These are phyloP conservation scores for Andricus quercusramuli DNA, from an alignment of 2,888 invertebrate genomes.

Conservation along the genomic window DNA sequence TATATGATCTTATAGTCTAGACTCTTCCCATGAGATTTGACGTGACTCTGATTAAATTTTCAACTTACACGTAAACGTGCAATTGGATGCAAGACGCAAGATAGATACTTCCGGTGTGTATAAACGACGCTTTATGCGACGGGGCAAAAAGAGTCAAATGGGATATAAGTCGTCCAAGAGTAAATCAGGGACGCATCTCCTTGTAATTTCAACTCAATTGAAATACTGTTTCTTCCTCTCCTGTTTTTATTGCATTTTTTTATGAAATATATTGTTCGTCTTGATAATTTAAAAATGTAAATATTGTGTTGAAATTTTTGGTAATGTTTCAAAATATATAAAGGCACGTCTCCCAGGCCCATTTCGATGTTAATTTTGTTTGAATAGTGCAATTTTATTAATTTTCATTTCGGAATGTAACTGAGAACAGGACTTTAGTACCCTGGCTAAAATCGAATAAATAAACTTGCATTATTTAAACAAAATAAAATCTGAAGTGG, in stretches of 20 bases:
- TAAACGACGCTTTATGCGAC: conserved; percentile 30
- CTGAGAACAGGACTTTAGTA: too few species aligned
- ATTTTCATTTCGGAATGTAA: too few species aligned
- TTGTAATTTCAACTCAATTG: neutral
- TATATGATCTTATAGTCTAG: conserved; percentile 2
- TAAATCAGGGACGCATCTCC: conserved; percentile 32
- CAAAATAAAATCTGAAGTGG: too few species aligned
- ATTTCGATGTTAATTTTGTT: too few species aligned
- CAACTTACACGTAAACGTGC: conserved; percentile 30
- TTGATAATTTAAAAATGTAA: too few species aligned
- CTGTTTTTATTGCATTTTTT: neutral
- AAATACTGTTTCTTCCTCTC: neutral
- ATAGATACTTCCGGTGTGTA: conserved; percentile 34
- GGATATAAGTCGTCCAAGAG: conserved; percentile 10
- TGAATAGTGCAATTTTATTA: too few species aligned
- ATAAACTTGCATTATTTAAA: too few species aligned
- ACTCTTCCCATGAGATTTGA: conserved; percentile 34
- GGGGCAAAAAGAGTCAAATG: conserved; percentile 21
- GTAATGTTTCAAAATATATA: too few species aligned
- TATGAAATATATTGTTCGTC: neutral
- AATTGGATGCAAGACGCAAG: conserved; percentile 29
- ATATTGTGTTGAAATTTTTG: too few species aligned
- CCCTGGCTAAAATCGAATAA: too few species aligned
- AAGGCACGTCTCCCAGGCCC: too few species aligned
- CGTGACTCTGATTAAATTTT: conserved; percentile 36